Evolutionary conservation across 2,888 invertebrate genomes (phyloP), one percentile per base, ranked within the genome.

Genomic region (Steinernema carpocapsae): DNA sequence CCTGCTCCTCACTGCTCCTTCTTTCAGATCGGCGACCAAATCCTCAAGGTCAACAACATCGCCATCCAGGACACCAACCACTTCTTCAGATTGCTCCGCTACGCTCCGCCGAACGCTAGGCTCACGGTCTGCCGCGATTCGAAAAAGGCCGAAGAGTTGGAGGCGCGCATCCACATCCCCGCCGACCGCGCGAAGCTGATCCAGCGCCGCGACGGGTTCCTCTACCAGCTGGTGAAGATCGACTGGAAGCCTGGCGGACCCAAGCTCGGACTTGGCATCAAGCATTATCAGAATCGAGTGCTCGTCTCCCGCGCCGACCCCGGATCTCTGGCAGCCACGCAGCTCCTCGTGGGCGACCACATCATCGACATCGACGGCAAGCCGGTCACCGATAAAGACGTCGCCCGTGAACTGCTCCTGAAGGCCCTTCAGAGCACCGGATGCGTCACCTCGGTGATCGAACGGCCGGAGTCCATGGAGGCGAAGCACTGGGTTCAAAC

Each of bases 221-320:
- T 76, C 22, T 80, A 81, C 70, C 73, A 80, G 74, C 70, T 80
- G 59, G 77, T 75, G 17, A 78, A 74, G 59, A 77, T 80, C 76
- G 74, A 76, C 32, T 80, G 80, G 82, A 77, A 73, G 22, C 78
- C 78, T 24, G 79, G 79, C 32, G 84, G 84, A 17, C 81, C 80
- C 22, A 82, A 83, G 72, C 78, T 84, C 70, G 84, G 84, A 24
- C 77, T 84, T 56, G 82, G 84, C 43, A 84, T 84, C 79, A 82
- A 82, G 56, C 83, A 84, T 74, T 82, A 77, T 79, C 82, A 82
- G 77, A 84, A 84, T 48, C 83, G 84, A 56, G 84, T 84, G 71
- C 76, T 84, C n/a, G 82, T 84, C 1, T 81, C 82, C 14, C 78
- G 80, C 48, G 77, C 78, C 43, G 81, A 83, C 64, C 77, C 79